Evolutionary conservation across 2,888 invertebrate genomes (phyloP), one percentile per base, ranked within the genome.

Genomic region (Hyppa rectilinea): DNA sequence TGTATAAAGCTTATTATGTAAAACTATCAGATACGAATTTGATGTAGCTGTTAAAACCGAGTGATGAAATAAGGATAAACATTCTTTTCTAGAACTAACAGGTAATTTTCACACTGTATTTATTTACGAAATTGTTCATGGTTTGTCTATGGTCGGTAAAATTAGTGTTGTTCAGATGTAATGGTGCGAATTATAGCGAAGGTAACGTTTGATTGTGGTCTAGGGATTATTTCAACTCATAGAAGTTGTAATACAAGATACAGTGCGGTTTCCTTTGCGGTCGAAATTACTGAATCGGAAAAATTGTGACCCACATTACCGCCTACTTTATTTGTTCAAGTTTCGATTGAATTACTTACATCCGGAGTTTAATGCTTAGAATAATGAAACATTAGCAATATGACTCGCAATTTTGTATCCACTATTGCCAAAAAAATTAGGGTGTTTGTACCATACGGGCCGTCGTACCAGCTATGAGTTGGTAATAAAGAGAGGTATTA

Each of bases 141-240:
- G 63, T 62, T 72, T 76, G 34, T 70, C 26, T 73, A 63, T 64
- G 79, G 50, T n/a, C 36, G 52, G 26, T 55, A 61, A 65, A 72
- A 73, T 70, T 67, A n/a, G 20, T 26, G 58, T 67, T 62, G 31
- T 66, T 65, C 36, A 65, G 9, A 26, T 62, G 20, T 77, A 79
- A 75, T 72, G 72, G 60, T 68, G 73, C 61, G 55, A 81, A 83
- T 78, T 69, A 75, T 43, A 53, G 9, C 29, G 63, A 80, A 75
- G 75, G 83, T 66, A 68, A 71, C 36, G 50, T 59, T 73, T 75
- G 71, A 76, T 78, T 83, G 84, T 59, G 85, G 85, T 81, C 55
- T 62, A 23, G 23, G 63, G 60, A 64, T 78, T 78, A 80, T 79
- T 76, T 70, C 60, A 63, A 75, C 29, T 52, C 56, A 40, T 66